phyloP scores from a whole-genome alignment of 2,113 vertebrate genomes.

The Oncorhynchus tshawytscha region DNA sequence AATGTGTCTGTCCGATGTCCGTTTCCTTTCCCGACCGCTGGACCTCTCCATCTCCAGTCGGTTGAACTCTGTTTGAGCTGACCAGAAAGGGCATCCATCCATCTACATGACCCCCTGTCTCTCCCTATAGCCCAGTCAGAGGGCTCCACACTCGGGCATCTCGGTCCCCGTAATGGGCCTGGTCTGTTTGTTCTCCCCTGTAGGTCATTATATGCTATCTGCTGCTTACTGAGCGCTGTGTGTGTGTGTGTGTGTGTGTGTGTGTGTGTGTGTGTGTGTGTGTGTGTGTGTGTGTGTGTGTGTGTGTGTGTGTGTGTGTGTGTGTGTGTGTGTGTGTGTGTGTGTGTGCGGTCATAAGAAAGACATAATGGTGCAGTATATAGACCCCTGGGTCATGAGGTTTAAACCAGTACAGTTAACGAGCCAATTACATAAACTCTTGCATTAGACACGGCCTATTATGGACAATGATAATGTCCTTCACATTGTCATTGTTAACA shows the following conservation, averaged over 20 bases:
- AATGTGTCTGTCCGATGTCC: conserved; percentile 13
- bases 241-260: background rate
- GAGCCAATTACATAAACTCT: too few relatives aligned
- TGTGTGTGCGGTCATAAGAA: conserved; percentile 63
- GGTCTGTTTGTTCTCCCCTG: conserved; percentile 43
- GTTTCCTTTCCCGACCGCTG: conserved; percentile 28
- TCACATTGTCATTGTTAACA: too few relatives aligned
- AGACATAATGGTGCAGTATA: conserved; percentile 61
- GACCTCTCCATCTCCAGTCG: conserved; percentile 51
- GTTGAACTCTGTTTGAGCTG: conserved; percentile 63
- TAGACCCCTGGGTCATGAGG: conserved; percentile 61
- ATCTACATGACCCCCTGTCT: conserved; percentile 6
- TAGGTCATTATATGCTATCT: conserved; percentile 66
- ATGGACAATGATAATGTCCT: too few relatives aligned
- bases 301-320: too few relatives aligned
- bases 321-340: conserved; percentile 27
- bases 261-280: too few relatives aligned
- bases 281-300: too few relatives aligned
- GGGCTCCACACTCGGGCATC: too few relatives aligned
- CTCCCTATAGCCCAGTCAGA: conserved; percentile 49
- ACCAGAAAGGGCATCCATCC: conserved; percentile 32
- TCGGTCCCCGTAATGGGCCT: too few relatives aligned
- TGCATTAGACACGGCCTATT: too few relatives aligned
- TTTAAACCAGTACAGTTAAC: background rate
- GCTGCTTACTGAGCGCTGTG: conserved; percentile 44